phyloP scores from a whole-genome alignment of 2,888 invertebrate genomes.

The Cryptophagus acutangulus region DNA sequence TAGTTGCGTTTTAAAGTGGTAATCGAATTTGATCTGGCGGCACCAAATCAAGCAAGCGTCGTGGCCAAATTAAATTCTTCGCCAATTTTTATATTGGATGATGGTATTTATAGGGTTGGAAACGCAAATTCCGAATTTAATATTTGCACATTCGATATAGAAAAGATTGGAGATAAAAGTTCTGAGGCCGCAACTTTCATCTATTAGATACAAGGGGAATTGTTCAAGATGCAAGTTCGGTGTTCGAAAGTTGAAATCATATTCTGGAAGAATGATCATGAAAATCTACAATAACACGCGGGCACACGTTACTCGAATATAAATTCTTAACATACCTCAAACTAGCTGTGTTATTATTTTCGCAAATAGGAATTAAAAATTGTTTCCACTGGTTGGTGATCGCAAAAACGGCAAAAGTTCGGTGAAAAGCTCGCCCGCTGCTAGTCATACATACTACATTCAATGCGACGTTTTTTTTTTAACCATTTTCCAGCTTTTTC shows the following conservation, averaged over 20 bases:
- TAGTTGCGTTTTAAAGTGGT: no score
- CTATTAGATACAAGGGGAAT: no score
- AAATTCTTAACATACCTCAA: constrained; percentile 44
- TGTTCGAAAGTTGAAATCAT: constrained; percentile 34
- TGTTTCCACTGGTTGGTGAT: constrained; percentile 40
- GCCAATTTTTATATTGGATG: no score
- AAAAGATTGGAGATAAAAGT: no score
- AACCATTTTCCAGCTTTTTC: constrained; percentile 1
- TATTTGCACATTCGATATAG: no score
- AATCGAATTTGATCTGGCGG: no score
- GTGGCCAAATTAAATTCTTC: no score
- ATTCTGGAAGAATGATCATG: constrained; percentile 46
- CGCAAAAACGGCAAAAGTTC: constrained; percentile 29
- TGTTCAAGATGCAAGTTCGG: constrained; percentile 6
- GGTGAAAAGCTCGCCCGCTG: background rate
- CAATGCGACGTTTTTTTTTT: no score
- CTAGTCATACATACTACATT: background rate
- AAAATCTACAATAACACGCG: constrained; percentile 44
- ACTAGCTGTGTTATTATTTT: constrained; percentile 40
- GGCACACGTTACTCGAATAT: constrained; percentile 37
- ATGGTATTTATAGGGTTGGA: no score
- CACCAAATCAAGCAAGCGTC: no score
- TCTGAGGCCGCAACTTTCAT: no score
- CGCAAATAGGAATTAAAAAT: constrained; percentile 47
- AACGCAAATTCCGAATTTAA: no score